Evolutionary conservation across 2,888 invertebrate species (phyloP), one percentile per base, ranked within the genome.

Genomic region (Eudasyphora cyanicolor): DNA sequence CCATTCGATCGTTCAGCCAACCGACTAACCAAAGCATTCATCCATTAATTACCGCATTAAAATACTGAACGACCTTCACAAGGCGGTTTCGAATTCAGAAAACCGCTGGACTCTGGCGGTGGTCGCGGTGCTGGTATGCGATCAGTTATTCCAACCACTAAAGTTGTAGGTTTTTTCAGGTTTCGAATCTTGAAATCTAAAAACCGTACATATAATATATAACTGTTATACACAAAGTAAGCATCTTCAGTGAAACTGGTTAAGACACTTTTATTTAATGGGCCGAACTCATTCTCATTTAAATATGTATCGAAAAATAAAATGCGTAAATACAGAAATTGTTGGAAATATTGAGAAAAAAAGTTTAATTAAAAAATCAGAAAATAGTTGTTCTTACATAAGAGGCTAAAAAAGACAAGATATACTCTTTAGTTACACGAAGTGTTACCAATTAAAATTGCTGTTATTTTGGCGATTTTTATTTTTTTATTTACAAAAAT

Each of bases 21-120:
- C 45, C n/a, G 12, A 45, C 45, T 12, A n/a, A 45, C 49, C 19
- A 19, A n/a, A 6, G 17, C 49, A 49, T 19, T 5, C 49, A 51
- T 2, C 45, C 51, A 51, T 51, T 51, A 51, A 51, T 51, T 51
- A 45, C 57, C 29, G 19, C 19, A 75, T 75, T 78, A 75, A 75
- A 38, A 78, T 78, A 79, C 73, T 74, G 8, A 79, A 73, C 62
- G 82, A 70, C 82, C 82, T 82, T 82, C 79, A 82, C 67, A 73
- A 79, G 82, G 82, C 29, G 57, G 64, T 74, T 70, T 62, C 45
- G 10, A 70, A 70, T 82, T 51, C 70, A 57, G 64, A 62, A 64
- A 19, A 64, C 27, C 27, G 57, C 0, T 57, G 12, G 27, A 10
- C 35, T 19, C 21, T 54, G 54, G 54, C 5, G 4, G 10, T 35